Evolutionary conservation across 2,888 invertebrate genomes (phyloP), one percentile per base, ranked within the genome.

Genomic region (Tachina fera): DNA sequence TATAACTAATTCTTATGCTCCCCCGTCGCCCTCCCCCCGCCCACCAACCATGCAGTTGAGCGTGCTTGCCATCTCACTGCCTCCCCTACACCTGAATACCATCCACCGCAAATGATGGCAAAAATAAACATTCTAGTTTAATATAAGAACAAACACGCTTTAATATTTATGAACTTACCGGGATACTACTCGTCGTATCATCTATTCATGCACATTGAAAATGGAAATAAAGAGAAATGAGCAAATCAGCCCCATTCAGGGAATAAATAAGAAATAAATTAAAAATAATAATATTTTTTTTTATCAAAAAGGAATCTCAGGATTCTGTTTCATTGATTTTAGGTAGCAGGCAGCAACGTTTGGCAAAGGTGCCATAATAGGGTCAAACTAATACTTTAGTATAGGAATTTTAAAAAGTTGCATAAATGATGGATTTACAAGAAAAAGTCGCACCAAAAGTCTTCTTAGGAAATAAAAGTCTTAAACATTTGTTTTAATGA

Each of bases 1-100:
- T 83, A 86, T 86, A 83, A 79, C 75, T 83, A 83, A 86, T 86
- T 86, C 53, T 63, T 49, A 22, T 65, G 16, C 65, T 84, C 70
- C 0, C 31, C 31, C 31, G 3, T 4, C 31, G 0, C 16, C 51
- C 16, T 3, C 51, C 16, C 51, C 6, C 31, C 43, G 22, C 74
- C 63, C 71, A 19, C 56, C 19, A n/a, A n/a, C n/a, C 39, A 31
- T 63, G 4, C 49, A 41, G 19, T 49, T 4, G 19, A 14, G 10
- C 6, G 1, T 31, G 10, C 41, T 3, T 31, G 22, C 14, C 43
- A 6, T 9, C 14, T 41, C 75, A 45, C 41, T 39, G 6, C 8
- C n/a, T 14, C 31, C 49, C 14, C 10, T 22, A 3, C 39, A 3
- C 43, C 16, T 31, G 19, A 19, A 3, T 47, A 13, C 47, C 71